Evolutionary conservation across 2,797 vertebrate species (phyloP).

Genomic region (Leptoclinus maculatus): DNA sequence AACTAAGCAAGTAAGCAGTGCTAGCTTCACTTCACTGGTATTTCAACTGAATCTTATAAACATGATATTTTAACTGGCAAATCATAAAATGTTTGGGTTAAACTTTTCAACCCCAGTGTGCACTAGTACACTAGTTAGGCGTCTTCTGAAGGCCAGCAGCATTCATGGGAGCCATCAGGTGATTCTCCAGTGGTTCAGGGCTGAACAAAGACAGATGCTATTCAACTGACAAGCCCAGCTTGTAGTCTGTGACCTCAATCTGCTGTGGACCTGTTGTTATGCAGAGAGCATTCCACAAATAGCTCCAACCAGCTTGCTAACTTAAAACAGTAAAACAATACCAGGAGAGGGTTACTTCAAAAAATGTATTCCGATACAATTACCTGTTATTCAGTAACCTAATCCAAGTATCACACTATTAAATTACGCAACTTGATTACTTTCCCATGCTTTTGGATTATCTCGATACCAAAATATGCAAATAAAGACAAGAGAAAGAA

Average conservation of each 20-base stretch:
- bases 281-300: slow-evolving; percentile 55
- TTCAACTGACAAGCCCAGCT: slow-evolving; percentile 25
- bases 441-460: neutral
- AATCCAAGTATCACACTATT: neutral
- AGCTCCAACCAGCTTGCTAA: slow-evolving; percentile 34
- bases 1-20: too few species aligned
- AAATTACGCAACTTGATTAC: neutral
- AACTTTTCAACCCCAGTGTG: neutral
- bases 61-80: neutral
- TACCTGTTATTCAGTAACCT: neutral
- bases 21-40: neutral
- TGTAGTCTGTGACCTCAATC: slow-evolving; percentile 45
- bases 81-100: neutral
- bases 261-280: slow-evolving; percentile 41
- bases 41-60: neutral
- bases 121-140: neutral
- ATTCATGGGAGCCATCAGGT: slow-evolving; percentile 15
- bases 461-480: neutral
- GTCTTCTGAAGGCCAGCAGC: slow-evolving; percentile 5
- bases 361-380: neutral
- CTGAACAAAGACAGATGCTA: slow-evolving; percentile 62
- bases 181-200: slow-evolving; percentile 38
- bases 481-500: neutral
- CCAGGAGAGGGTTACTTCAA: neutral
- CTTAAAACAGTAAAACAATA: slow-evolving; percentile 44